Evolutionary conservation across 1,140 invertebrate species (phyloP).

Genomic region (Drosophila oshimai): DNA sequence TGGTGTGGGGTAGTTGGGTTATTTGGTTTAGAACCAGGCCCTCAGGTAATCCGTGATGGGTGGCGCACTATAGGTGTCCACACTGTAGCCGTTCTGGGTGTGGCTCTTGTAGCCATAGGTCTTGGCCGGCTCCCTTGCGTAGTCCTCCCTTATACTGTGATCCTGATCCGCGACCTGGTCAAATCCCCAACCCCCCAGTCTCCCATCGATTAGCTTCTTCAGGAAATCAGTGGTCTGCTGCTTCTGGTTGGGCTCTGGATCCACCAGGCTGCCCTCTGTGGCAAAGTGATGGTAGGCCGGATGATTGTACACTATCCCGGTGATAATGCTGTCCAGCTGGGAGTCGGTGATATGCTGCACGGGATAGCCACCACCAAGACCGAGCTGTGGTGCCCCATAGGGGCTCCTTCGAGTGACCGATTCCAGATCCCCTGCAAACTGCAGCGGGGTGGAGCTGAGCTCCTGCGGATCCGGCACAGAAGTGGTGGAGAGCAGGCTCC

Average conservation of each 20-base stretch:
- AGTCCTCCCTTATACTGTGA: slow-evolving; percentile 46
- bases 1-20: neutral
- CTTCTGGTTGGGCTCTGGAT: slow-evolving; percentile 61
- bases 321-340: slow-evolving; percentile 67
- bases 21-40: slow-evolving; percentile 63
- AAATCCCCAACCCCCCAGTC: slow-evolving; percentile 64
- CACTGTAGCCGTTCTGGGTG: slow-evolving; percentile 56
- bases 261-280: slow-evolving; percentile 48
- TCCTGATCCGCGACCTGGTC: slow-evolving; percentile 52
- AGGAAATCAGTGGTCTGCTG: slow-evolving; percentile 66
- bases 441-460: slow-evolving; percentile 51
- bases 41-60: slow-evolving; percentile 63
- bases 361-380: slow-evolving; percentile 43
- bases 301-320: slow-evolving; percentile 67
- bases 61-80: slow-evolving; percentile 61
- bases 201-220: slow-evolving; percentile 63
- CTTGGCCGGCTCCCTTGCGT: slow-evolving; percentile 40
- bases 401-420: slow-evolving; percentile 7
- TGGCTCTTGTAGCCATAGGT: slow-evolving; percentile 69
- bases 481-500: slow-evolving; percentile 53
- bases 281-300: slow-evolving; percentile 46
- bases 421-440: slow-evolving; percentile 63
- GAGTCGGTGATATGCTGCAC: slow-evolving; percentile 56
- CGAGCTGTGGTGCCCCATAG: slow-evolving; percentile 8
- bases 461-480: slow-evolving; percentile 66